Percentiles rank a stretch among this genome's conserved stretches.
phyloP scores from a whole-genome alignment of 2,888 invertebrate genomes.

The Oscheius sp. region DNA sequence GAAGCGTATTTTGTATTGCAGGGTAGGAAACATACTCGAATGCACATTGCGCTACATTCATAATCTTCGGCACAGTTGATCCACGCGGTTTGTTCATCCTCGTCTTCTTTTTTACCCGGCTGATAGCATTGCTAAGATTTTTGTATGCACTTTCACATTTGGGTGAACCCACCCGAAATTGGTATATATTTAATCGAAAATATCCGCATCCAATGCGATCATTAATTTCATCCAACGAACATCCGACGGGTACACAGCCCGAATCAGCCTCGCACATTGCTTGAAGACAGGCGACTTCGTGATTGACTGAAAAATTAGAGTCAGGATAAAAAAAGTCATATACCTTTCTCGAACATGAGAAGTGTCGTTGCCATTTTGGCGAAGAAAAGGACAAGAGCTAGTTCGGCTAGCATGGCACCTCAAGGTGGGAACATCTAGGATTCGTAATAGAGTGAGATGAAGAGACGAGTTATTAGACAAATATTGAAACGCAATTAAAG shows the following conservation, averaged over 20 bases:
- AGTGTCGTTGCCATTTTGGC: conserved; percentile 17
- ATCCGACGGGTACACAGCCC: conserved; percentile 66
- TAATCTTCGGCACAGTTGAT: conserved; percentile 67
- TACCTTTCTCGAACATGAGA: conserved; percentile 38
- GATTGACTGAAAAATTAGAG: conserved; percentile 55
- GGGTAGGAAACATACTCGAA: conserved; percentile 49
- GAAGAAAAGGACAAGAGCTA: conserved; percentile 20
- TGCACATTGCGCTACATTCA: conserved; percentile 66
- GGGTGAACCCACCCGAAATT: conserved; percentile 56
- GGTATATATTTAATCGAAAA: conserved; percentile 68
- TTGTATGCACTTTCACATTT: not conserved
- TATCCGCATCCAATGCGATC: conserved; percentile 68
- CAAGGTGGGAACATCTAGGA: conserved; percentile 32
- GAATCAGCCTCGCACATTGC: conserved; percentile 68
- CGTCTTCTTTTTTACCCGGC: conserved; percentile 65
- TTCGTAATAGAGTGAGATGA: too few species aligned
- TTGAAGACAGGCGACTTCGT: conserved; percentile 63
- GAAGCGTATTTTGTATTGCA: not conserved
- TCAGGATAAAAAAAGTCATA: not conserved
- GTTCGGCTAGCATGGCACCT: conserved; percentile 20
- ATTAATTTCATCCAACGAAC: conserved; percentile 59
- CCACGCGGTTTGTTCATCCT: conserved; percentile 66
- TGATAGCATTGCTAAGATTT: conserved; percentile 66
- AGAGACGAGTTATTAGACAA: too few species aligned
- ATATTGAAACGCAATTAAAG: too few species aligned